Base-by-base conservation (phyloP, 2,797 vertebrate genomes). In the Holocentrus rufus region DNA sequence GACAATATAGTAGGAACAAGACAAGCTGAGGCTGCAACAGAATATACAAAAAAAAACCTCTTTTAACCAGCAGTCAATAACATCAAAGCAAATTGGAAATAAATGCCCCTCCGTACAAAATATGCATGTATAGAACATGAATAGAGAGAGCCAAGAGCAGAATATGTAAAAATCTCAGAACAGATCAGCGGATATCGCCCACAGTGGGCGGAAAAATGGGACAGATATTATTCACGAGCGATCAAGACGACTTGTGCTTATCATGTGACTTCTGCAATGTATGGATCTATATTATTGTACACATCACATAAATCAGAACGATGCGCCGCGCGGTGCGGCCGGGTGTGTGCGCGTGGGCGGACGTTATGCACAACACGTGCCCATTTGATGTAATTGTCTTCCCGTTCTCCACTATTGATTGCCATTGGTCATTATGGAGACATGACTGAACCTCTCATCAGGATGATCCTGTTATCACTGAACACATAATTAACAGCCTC, bases 401-500 rank as follows among this genome's bases (percentile, higher is more conserved):
- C 20, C 65, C 25, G 6, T 46, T 79, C 53, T 64, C 63, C 50
- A 44, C 57, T 25, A 60, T 44, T 9, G n/a, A 80, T 69, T 14
- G 47, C 34, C 64, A 84, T 39, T 65, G 78, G 77, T 84, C 84
- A 74, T 89, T 81, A 85, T 20, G 18, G 70, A 87, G 73, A 79
- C 74, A 47, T 18, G 18, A 74, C 68, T 68, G 77, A 79, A 69
- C 54, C 74, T 72, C 50, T 85, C 84, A 72, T 83, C 77, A 60
- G 66, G 34, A 76, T 82, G 73, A 90, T 87, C 72, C 86, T 52
- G 69, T 82, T 81, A 77, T 87, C 72, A 34, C 78, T 72, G 66
- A 55, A 50, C 74, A 84, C 68, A 61, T 90, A 89, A 91, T 91
- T 90, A 92, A 76, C 67, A 79, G 77, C 78, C 76, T 82, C 66